Evolutionary conservation across 2,888 invertebrate species (phyloP).

Genomic region (Adineta ricciae): DNA sequence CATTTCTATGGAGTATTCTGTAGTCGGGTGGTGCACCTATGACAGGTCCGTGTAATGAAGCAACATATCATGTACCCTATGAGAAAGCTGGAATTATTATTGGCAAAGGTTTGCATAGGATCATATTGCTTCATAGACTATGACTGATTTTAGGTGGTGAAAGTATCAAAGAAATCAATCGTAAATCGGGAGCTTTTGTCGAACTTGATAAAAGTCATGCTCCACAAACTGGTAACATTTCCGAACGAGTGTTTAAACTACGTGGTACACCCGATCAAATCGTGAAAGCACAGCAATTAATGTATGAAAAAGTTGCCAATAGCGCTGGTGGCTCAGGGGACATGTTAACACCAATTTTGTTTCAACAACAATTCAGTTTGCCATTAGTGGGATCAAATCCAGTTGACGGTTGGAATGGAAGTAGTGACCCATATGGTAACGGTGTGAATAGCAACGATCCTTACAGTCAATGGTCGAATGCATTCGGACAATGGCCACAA

Average conservation of each 20-base stretch:
- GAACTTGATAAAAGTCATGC: constrained; percentile 80
- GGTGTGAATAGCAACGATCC: not conserved
- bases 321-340: not conserved
- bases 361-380: not conserved
- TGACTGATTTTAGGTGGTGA: constrained; percentile 66
- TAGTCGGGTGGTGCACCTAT: not conserved
- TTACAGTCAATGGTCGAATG: not conserved
- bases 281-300: constrained; percentile 85
- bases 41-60: constrained; percentile 53
- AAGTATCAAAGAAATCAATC: constrained; percentile 90
- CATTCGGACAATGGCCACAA: not conserved
- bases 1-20: not conserved
- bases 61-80: constrained; percentile 79
- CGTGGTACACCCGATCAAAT: constrained; percentile 85
- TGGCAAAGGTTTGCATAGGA: constrained; percentile 63
- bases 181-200: constrained; percentile 86
- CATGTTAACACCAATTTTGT: not conserved
- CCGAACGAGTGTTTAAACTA: constrained; percentile 79
- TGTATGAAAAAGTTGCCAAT: constrained; percentile 67
- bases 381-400: not conserved
- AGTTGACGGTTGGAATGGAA: not conserved
- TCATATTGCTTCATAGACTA: not conserved
- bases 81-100: constrained; percentile 92
- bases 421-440: not conserved
- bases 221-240: constrained; percentile 41